A percentile compares a stretch with the other conserved stretches of the same genome.
Conservation (phyloP, 2,797 vertebrate genomes). For the Ceryle rudis region DNA sequence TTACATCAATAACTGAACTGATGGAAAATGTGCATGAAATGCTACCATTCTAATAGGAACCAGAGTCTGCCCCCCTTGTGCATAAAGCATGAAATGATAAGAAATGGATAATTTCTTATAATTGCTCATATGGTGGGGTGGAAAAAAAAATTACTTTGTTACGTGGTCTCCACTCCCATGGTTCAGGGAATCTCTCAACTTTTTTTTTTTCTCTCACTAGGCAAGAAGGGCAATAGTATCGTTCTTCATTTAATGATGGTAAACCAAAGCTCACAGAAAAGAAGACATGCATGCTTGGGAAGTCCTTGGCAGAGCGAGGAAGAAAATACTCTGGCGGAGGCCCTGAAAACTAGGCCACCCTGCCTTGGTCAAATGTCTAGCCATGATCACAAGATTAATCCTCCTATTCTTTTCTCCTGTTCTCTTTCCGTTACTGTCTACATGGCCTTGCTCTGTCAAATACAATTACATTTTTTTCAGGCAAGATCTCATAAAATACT, state of each 20-base stretch:
- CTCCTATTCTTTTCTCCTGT: background rate
- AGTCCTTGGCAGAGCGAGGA: background rate
- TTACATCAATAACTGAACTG: background rate
- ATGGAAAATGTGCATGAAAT: background rate
- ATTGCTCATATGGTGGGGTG: background rate
- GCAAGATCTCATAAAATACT: background rate
- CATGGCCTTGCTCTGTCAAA: background rate
- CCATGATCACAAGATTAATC: background rate
- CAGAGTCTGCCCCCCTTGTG: background rate
- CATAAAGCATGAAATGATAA: background rate
- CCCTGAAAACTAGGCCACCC: background rate
- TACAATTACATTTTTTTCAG: background rate
- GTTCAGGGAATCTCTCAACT: background rate
- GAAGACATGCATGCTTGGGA: background rate
- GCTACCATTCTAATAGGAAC: background rate
- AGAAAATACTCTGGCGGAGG: background rate
- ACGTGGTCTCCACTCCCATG: background rate
- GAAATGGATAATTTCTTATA: conserved; percentile 2
- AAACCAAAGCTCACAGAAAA: background rate
- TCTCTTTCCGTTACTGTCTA: background rate
- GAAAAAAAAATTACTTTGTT: background rate
- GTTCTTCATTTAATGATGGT: background rate
- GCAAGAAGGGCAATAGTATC: background rate
- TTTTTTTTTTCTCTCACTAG: background rate
- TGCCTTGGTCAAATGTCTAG: background rate